Percentiles rank a stretch among this genome's conserved stretches.
Conservation (phyloP, 2,888 invertebrate genomes). For the Agriopis marginaria region DNA sequence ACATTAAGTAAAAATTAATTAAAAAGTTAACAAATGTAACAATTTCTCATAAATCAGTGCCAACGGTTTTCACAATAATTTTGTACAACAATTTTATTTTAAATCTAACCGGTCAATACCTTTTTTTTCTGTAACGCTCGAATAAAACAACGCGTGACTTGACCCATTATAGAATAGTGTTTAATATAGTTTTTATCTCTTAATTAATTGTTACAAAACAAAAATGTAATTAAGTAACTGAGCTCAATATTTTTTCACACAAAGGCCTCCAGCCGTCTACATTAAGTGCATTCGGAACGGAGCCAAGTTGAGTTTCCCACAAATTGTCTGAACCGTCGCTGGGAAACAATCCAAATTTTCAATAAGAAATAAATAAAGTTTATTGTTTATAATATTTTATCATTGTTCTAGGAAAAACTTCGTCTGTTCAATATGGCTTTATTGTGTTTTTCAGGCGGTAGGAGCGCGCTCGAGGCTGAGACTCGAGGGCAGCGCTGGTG, state of each 20-base stretch:
- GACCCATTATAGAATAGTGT: slow-evolving; percentile 4
- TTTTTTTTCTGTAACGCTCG: not conserved
- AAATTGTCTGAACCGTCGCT: slow-evolving; percentile 60
- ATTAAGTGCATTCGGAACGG: slow-evolving; percentile 57
- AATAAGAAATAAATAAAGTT: slow-evolving; percentile 57
- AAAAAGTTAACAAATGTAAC: not conserved
- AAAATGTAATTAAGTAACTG: slow-evolving; percentile 49
- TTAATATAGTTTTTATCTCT: slow-evolving; percentile 21
- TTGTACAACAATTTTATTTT: too few relatives aligned
- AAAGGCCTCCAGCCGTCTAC: slow-evolving; percentile 33
- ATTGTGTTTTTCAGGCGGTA: slow-evolving; percentile 57
- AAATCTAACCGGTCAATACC: not conserved
- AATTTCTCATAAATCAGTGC: not conserved
- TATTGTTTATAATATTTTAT: slow-evolving; percentile 52
- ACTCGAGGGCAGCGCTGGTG: not conserved
- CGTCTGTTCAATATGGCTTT: slow-evolving; percentile 50
- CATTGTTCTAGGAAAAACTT: slow-evolving; percentile 46
- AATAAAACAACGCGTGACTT: not conserved
- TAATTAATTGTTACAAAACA: slow-evolving; percentile 39
- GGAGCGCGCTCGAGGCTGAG: slow-evolving; percentile 11
- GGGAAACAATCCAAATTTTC: slow-evolving; percentile 63
- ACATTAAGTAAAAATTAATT: not conserved
- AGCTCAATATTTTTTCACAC: slow-evolving; percentile 58
- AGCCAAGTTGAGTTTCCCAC: slow-evolving; percentile 66
- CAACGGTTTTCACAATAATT: not conserved